Base-by-base conservation (phyloP, 2,797 vertebrate genomes). In the Lagothrix lagotricha region DNA sequence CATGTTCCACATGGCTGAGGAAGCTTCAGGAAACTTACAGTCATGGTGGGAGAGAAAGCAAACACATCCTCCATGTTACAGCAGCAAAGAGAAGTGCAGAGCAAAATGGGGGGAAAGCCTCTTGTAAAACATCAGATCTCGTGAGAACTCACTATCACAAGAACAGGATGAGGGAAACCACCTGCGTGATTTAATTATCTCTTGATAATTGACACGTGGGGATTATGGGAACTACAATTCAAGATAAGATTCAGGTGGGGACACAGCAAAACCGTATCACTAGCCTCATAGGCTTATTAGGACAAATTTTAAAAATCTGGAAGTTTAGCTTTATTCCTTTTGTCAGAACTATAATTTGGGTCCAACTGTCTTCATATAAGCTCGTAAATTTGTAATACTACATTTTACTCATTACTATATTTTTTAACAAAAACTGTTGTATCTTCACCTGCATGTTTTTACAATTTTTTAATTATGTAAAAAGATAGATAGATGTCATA, bases 1-100 rank as follows among this genome's bases (percentile, higher is more conserved):
- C 39, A 39, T 17, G 33, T n/a, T 67, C 61, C 30, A n/a, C 33
- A 67, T 33, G 17, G 33, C 61, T n/a, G 15, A 17, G 61, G 33
- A n/a, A 3, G 33, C 61, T 15, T 67, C 30, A 67, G 61, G 33
- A 67, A n/a, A 67, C 61, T 64, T 67, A 4, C 15, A 67, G 19
- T 19, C 61, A 17, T n/a, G 33, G 61, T 8, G 61, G 61, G 33
- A 19, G 61, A 33, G 30, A 67, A 67, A n/a, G 61, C 7, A 67
- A 67, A 67, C 33, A 4, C 30, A 19, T 4, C 61, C 15, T 19
- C 19, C 61, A 0, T 0, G 15, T 0, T 0, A 15, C 61, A 67
- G 33, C 61, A 67, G 15, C 61, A n/a, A 19, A 33, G 33, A 8
- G 15, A 19, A n/a, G 15, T n/a, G 33, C 61, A 33, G 7, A 1